A percentile compares a stretch with the other conserved stretches of the same genome.
Conservation (phyloP, 2,113 vertebrate genomes). For the Meleagris gallopavo region DNA sequence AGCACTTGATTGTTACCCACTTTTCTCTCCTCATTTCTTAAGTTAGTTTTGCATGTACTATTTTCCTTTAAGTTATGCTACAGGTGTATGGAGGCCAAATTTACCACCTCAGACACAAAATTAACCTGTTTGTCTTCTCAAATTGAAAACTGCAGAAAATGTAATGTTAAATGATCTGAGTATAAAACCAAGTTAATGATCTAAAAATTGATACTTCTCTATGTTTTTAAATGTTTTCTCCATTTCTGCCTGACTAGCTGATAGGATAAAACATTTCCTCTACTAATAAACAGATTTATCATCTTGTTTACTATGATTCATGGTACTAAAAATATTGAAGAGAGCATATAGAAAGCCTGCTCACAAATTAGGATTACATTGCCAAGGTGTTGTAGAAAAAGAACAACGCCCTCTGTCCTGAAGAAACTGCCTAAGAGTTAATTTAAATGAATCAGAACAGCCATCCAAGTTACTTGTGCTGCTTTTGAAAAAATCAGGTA, state of each 20-base stretch:
- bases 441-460: conserved; percentile 13
- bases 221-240: not conserved
- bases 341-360: not conserved
- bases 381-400: not conserved
- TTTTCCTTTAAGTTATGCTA: not conserved
- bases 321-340: not conserved
- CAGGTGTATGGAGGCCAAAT: not conserved
- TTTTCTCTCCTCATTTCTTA: not conserved
- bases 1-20: not conserved
- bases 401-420: not conserved
- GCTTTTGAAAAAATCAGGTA: conserved; percentile 28
- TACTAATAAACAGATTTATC: conserved; percentile 18
- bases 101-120: not conserved
- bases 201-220: not conserved
- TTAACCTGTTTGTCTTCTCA: not conserved
- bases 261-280: not conserved
- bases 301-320: not conserved
- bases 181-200: not conserved
- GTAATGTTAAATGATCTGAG: not conserved
- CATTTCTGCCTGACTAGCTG: not conserved
- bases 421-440: not conserved
- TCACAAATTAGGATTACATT: not conserved
- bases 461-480: not conserved
- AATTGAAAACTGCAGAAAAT: not conserved
- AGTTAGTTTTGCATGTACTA: not conserved